Base-by-base conservation (phyloP, 2,113 vertebrate genomes). In the Lonchura striata region DNA sequence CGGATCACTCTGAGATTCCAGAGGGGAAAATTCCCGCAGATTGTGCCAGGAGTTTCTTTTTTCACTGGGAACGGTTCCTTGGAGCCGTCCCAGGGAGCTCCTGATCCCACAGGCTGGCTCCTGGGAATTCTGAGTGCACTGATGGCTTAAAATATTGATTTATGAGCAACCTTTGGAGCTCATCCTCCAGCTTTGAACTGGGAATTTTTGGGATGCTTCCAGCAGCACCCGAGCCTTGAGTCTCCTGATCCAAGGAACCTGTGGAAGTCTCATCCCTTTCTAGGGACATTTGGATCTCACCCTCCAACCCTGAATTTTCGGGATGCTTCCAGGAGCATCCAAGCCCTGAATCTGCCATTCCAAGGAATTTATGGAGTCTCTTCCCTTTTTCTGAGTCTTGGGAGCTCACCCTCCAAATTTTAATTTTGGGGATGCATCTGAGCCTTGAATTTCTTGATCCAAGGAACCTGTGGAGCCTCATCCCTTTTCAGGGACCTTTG, bases 221-320 rank as follows among this genome's bases (percentile, higher is more conserved):
- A 59, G 56, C 22, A 59, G n/a, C 22, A 35, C 35, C 57, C 24
- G 25, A 60, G 35, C 71, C 25, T 75, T 35, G 24, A 46, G 13
- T 59, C 7, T 28, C 18, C 14, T 21, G 13, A n/a, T 21, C 52
- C 52, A n/a, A 0, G 0, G 21, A 76, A 15, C 5, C 3, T 33
- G 7, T 41, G 35, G 23, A 3, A 3, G 6, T 5, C 10, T 63
- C 17, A 41, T 31, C 28, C 10, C 1, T n/a, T 77, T 77, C 3
- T 18, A 3, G 3, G 54, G 25, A 4, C 14, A 0, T 60, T 49
- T 49, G 44, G 74, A 61, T 1, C 15, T 31, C 44, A 8, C 0
- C 0, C 20, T 49, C 72, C 20, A 46, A 13, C 17, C 15, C 0
- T 11, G 0, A 0, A 15, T 56, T 56, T 12, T 1, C 1, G 7